These are phyloP conservation scores for Plusia festucae DNA, from an alignment of 2,888 invertebrate species.

Conservation along the genomic window DNA sequence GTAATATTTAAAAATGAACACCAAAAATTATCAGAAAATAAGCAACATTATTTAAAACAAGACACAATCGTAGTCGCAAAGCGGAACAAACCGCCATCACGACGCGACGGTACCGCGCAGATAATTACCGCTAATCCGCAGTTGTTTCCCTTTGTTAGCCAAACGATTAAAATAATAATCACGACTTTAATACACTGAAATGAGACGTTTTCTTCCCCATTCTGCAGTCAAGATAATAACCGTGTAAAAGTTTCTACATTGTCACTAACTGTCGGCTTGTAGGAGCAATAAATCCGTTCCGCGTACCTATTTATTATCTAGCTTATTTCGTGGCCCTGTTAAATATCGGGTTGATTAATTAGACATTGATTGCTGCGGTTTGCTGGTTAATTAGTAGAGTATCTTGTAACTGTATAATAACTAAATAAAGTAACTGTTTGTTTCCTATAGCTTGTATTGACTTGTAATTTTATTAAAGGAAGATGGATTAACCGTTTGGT, in stretches of 20 bases:
- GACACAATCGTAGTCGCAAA: slow-evolving; percentile 35
- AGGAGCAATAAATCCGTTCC: slow-evolving; percentile 52
- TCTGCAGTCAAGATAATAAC: slow-evolving; percentile 58
- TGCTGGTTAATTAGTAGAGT: slow-evolving; percentile 44
- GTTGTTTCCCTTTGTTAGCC: slow-evolving; percentile 79
- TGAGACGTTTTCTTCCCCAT: slow-evolving; percentile 74
- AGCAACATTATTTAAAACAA: slow-evolving; percentile 3
- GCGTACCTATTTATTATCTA: slow-evolving; percentile 48
- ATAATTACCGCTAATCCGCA: slow-evolving; percentile 79
- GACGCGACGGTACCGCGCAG: slow-evolving; percentile 63
- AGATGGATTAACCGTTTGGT: no score
- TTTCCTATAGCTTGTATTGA: slow-evolving; percentile 45
- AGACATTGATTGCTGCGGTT: slow-evolving; percentile 43
- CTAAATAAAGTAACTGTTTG: slow-evolving; percentile 27
- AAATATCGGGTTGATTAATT: slow-evolving; percentile 51
- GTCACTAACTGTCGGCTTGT: slow-evolving; percentile 60
- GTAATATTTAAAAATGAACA: no score
- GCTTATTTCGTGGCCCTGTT: slow-evolving; percentile 48
- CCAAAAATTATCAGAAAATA: slow-evolving; percentile 8
- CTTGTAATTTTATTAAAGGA: slow-evolving; percentile 32
- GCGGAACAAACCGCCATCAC: slow-evolving; percentile 62
- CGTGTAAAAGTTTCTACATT: slow-evolving; percentile 58
- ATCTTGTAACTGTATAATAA: no score
- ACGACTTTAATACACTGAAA: slow-evolving; percentile 78
- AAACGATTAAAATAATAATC: slow-evolving; percentile 86